A percentile compares a stretch with the other conserved stretches of the same genome.
phyloP scores from a whole-genome alignment of 2,888 invertebrate genomes.

The Phortica okadai region DNA sequence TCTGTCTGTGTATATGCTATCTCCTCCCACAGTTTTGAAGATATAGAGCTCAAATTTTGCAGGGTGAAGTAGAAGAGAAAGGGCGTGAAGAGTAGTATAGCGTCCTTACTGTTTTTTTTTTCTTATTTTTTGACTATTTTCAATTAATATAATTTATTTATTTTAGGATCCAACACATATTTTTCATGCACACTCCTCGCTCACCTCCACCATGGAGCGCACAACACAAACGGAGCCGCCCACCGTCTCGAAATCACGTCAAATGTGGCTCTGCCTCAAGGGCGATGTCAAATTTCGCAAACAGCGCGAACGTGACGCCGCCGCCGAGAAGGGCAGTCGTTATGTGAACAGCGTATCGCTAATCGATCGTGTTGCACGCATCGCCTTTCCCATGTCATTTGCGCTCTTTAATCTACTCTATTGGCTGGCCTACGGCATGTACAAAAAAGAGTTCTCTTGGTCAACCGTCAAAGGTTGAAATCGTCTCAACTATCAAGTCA shows the following conservation, averaged over 20 bases:
- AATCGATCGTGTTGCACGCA: constrained; percentile 88
- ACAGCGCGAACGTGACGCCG: constrained; percentile 86
- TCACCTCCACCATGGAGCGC: constrained; percentile 84
- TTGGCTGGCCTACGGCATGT: constrained; percentile 90
- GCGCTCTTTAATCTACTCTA: constrained; percentile 91
- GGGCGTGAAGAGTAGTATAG: too few relatives aligned
- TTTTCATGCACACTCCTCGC: constrained; percentile 72
- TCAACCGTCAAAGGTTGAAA: constrained; percentile 61
- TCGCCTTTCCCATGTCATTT: constrained; percentile 91
- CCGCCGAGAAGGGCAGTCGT: constrained; percentile 76
- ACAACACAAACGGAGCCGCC: constrained; percentile 88
- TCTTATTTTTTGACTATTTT: too few relatives aligned
- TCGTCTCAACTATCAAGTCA: neutral
- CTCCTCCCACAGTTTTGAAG: too few relatives aligned
- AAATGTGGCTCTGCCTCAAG: constrained; percentile 87
- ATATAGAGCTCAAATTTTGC: too few relatives aligned
- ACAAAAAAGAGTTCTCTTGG: constrained; percentile 78
- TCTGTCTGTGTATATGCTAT: too few relatives aligned
- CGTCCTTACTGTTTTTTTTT: too few relatives aligned
- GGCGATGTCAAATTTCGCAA: constrained; percentile 87
- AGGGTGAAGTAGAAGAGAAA: too few relatives aligned
- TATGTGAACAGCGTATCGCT: constrained; percentile 91
- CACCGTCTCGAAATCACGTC: constrained; percentile 85
- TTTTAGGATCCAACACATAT: constrained; percentile 76
- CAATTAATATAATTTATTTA: neutral